Percentiles rank a stretch among this genome's conserved stretches.
Evolutionary conservation across 2,113 vertebrate genomes (phyloP).

Genomic region (Aspiorhynchus laticeps): DNA sequence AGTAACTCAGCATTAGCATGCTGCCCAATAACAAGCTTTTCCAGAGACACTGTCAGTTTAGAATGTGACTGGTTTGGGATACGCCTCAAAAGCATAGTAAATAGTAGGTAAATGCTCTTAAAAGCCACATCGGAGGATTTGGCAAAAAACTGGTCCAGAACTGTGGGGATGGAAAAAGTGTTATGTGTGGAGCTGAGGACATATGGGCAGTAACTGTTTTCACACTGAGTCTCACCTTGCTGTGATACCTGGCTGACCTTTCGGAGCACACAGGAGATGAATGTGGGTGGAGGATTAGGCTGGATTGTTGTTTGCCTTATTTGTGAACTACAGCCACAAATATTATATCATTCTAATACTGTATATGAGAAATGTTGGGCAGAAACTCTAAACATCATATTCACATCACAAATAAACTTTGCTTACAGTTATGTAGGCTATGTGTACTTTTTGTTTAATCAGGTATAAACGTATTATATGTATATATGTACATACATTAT

Average conservation of each 20-base stretch:
- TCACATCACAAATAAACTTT: background rate
- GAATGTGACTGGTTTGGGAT: background rate
- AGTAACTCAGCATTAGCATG: background rate
- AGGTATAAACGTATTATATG: too few relatives aligned
- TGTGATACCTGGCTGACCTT: slow-evolving; percentile 50
- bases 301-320: background rate
- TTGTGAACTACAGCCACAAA: background rate
- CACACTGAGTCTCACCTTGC: slow-evolving; percentile 36
- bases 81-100: background rate
- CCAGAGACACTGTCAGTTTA: background rate
- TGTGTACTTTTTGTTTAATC: background rate
- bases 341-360: background rate
- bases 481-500: background rate
- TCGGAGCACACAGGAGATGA: slow-evolving; percentile 14
- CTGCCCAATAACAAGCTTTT: background rate
- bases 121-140: background rate
- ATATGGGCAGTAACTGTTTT: slow-evolving; percentile 37
- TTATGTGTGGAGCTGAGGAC: background rate
- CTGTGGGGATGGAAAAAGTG: background rate
- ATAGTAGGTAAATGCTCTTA: background rate
- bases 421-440: background rate
- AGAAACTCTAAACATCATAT: background rate
- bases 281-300: background rate
- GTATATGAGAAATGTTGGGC: background rate
- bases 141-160: background rate